phyloP scores from a whole-genome alignment of 2,113 vertebrate genomes.

The Xenopus borealis region DNA sequence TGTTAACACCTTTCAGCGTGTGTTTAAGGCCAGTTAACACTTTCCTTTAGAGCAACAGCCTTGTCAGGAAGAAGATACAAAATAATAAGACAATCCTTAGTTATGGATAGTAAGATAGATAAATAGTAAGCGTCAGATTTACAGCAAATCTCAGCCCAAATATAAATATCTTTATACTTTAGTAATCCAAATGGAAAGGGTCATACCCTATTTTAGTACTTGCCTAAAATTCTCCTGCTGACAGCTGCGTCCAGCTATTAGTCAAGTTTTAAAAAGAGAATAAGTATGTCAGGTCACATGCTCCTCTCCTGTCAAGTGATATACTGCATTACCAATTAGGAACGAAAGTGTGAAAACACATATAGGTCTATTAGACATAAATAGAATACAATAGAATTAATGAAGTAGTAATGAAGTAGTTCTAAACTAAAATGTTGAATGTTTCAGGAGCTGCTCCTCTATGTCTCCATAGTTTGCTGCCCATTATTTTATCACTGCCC shows the following conservation, averaged over 20 bases:
- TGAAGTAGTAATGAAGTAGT: too few relatives aligned
- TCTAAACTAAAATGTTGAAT: too few relatives aligned
- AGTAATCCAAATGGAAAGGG: constrained; percentile 21
- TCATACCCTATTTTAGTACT: constrained; percentile 38
- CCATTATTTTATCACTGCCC: too few relatives aligned
- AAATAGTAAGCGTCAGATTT: constrained; percentile 10
- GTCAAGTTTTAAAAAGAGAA: constrained; percentile 13
- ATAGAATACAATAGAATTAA: background rate
- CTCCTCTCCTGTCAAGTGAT: background rate
- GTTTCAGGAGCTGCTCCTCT: too few relatives aligned
- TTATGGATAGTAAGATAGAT: background rate
- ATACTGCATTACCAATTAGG: background rate
- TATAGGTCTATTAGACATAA: background rate
- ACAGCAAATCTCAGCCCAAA: background rate
- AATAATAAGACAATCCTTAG: background rate
- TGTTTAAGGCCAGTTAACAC: constrained; percentile 13
- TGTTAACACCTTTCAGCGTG: constrained; percentile 36
- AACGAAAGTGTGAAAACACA: background rate
- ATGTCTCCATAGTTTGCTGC: too few relatives aligned
- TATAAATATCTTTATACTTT: constrained; percentile 26
- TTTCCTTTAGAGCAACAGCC: constrained; percentile 15
- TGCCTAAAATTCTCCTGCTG: constrained; percentile 46
- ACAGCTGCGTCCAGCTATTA: constrained; percentile 52
- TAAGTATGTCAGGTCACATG: constrained; percentile 9
- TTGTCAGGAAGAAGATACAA: constrained; percentile 8